Evolutionary conservation across 2,113 vertebrate genomes (phyloP).

Genomic region (Ammospiza nelsoni): DNA sequence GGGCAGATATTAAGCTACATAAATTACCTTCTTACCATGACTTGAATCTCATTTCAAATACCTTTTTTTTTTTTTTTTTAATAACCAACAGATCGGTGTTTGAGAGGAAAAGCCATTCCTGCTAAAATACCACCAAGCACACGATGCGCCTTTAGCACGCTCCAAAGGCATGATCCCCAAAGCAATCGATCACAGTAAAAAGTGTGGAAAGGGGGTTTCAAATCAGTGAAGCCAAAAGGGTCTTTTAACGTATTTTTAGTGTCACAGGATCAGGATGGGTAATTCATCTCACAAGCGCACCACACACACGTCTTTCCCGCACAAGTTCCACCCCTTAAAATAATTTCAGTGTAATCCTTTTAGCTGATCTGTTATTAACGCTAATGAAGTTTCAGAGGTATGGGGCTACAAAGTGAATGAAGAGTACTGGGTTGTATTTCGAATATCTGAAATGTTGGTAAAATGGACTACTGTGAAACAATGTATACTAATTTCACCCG

Average conservation of each 20-base stretch:
- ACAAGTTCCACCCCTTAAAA: slow-evolving; percentile 52
- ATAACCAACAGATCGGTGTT: background rate
- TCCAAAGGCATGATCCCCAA: background rate
- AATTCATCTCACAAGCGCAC: background rate
- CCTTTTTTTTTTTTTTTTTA: background rate
- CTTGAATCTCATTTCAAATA: background rate
- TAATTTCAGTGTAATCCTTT: slow-evolving; percentile 5
- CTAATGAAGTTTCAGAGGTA: slow-evolving; percentile 57
- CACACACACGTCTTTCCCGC: background rate
- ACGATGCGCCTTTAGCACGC: background rate
- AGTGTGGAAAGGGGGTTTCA: background rate
- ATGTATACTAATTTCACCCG: background rate
- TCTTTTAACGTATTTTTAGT: slow-evolving; percentile 31
- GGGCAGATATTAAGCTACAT: slow-evolving; percentile 35
- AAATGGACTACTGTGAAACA: background rate
- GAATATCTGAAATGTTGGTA: background rate
- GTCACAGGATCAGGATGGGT: slow-evolving; percentile 28
- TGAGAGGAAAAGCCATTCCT: background rate
- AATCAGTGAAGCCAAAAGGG: slow-evolving; percentile 33
- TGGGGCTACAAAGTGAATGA: background rate
- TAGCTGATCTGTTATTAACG: slow-evolving; percentile 61
- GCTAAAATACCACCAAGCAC: background rate
- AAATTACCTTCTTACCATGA: slow-evolving; percentile 11
- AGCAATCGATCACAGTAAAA: slow-evolving; percentile 13
- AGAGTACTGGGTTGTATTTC: background rate